Evolutionary conservation across 1,140 invertebrate genomes (phyloP), one percentile per base, ranked within the genome.

Genomic region (Agrypnia vestita): DNA sequence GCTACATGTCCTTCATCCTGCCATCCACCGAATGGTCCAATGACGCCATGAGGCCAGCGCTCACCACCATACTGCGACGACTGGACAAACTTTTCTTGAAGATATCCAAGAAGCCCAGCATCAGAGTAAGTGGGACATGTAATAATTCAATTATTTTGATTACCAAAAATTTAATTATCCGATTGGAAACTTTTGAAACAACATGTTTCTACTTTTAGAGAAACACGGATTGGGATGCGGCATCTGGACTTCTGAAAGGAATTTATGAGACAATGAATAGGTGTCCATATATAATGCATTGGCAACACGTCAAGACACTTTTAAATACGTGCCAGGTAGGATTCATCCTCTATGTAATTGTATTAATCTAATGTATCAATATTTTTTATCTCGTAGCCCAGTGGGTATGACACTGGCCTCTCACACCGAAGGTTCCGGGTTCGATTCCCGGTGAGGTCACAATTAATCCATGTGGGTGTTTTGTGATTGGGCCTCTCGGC

Each of bases 51-150:
- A 89, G 97, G 83, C 97, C 98, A 15, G 95, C 97, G 0, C 89
- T 99, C 0, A 97, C 96, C 43, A 95, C 96, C 80, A 97, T 99
- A 79, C 89, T 99, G 3, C 90, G 98, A 21, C 90, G 98, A 80
- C 90, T 99, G 1, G 98, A 99, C 86, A 98, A 99, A 88, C 97
- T 98, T 0, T 99, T 99, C 85, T 93, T 94, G 44, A 99, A 99
- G 89, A 98, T 99, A 80, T 96, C 97, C 53, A 99, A 99, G 87
- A 99, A 98, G 87, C 61, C 95, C 13, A 95, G 95, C 11, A 96
- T 98, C 74, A 88, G 96, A 81, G 94, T 94, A 88, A 89, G 87
- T 35, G 12, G 64, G 4, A 15, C 13, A 59, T 7, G 56, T 12
- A 74, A 59, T 56, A 56, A 12, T 53, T 19, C 9, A 69, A 67